phyloP scores from a whole-genome alignment of 2,797 vertebrate genomes.

The Hoplostethus mediterraneus region DNA sequence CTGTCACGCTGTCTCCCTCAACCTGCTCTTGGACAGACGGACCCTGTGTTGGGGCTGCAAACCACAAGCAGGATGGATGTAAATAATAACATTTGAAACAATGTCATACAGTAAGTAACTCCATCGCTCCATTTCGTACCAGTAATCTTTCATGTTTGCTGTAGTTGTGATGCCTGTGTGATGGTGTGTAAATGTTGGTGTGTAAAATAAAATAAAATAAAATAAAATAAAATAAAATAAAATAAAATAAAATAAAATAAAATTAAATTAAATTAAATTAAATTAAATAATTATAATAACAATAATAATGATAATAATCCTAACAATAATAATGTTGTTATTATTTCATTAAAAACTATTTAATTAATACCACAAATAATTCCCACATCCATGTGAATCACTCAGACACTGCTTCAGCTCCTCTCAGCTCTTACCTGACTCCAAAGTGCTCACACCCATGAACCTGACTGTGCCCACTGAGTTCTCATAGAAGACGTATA shows the following conservation, averaged over 20 bases:
- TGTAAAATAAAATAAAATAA: background rate
- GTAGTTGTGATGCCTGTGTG: background rate
- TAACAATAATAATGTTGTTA: too few relatives aligned
- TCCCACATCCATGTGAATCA: background rate
- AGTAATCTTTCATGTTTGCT: background rate
- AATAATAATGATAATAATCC: too few relatives aligned
- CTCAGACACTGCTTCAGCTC: too few relatives aligned
- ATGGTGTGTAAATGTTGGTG: background rate
- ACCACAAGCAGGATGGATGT: slow-evolving; percentile 25
- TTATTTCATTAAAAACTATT: too few relatives aligned
- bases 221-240: too few relatives aligned
- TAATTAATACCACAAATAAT: background rate
- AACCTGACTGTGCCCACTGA: slow-evolving; percentile 67
- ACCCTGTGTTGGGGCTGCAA: slow-evolving; percentile 81
- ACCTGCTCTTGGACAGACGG: slow-evolving; percentile 64
- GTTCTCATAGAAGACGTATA: slow-evolving; percentile 76
- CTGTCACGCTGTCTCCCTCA: slow-evolving; percentile 52
- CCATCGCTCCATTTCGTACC: background rate
- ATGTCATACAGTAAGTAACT: background rate
- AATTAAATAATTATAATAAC: too few relatives aligned
- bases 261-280: too few relatives aligned
- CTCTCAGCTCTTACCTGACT: slow-evolving; percentile 79
- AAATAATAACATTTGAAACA: background rate
- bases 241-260: background rate
- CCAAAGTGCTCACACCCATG: slow-evolving; percentile 51